Evolutionary conservation across 2,797 vertebrate genomes (phyloP).

Genomic region (Ispidina lecontei): DNA sequence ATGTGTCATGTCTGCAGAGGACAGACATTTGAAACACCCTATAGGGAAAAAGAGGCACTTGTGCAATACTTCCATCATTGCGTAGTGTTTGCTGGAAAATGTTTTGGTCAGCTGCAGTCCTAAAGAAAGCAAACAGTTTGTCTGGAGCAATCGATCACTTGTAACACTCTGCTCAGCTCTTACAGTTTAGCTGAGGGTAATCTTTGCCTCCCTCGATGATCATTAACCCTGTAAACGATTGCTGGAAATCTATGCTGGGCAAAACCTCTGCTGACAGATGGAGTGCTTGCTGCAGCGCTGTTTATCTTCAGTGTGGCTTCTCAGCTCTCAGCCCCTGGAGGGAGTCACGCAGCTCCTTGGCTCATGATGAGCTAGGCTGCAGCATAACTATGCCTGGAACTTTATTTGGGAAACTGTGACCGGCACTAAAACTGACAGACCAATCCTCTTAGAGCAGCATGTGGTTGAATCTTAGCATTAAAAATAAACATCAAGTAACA

Average conservation of each 20-base stretch:
- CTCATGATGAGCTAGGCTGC: not conserved
- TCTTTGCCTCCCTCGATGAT: conserved; percentile 16
- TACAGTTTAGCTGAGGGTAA: not conserved
- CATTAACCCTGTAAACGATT: not conserved
- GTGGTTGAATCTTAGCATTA: not conserved
- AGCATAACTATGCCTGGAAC: not conserved
- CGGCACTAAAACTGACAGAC: not conserved
- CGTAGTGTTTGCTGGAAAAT: not conserved
- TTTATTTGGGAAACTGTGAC: not conserved
- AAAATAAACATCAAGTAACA: conserved; percentile 18
- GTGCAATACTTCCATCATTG: not conserved
- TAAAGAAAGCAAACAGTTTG: not conserved
- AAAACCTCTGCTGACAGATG: not conserved
- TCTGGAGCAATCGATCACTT: not conserved
- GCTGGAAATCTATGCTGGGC: not conserved
- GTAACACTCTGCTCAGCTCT: not conserved
- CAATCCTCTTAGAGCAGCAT: not conserved
- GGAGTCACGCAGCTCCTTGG: not conserved
- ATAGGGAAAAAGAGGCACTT: not conserved
- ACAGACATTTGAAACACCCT: not conserved
- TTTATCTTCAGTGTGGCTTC: not conserved
- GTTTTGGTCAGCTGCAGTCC: not conserved
- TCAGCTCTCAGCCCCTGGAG: not conserved
- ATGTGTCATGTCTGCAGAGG: not conserved
- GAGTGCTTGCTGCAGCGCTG: not conserved